Conservation (phyloP, 2,888 invertebrate species). For the Tipula helvola region DNA sequence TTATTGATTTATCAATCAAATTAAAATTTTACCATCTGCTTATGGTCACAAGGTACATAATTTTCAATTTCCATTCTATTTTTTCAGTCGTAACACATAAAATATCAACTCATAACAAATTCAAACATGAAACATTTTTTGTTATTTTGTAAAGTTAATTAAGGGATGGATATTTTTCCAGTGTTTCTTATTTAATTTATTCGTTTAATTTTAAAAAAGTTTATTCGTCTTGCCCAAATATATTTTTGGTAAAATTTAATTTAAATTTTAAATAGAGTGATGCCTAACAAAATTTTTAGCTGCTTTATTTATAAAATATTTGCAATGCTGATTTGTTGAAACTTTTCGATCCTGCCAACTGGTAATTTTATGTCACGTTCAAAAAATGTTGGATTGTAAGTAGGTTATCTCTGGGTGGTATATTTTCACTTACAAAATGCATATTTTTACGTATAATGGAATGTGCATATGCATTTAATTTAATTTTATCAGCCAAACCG, state of each 20-base stretch:
- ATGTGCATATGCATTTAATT: too few species aligned
- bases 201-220: background rate
- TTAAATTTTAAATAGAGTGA: background rate
- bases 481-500: too few species aligned
- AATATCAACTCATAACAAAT: background rate
- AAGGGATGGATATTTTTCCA: background rate
- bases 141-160: background rate
- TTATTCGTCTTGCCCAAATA: background rate
- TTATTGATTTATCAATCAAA: background rate
- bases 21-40: background rate
- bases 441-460: too few species aligned
- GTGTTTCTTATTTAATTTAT: background rate
- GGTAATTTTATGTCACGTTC: background rate
- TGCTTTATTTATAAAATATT: background rate
- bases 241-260: background rate
- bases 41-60: background rate
- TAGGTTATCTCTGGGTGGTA: too few species aligned
- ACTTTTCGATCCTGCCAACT: background rate
- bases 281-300: background rate
- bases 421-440: too few species aligned
- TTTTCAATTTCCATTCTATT: background rate
- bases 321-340: background rate
- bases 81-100: background rate
- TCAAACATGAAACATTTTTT: background rate
- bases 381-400: background rate